Evolutionary conservation across 2,113 vertebrate species (phyloP).

Genomic region (Genyomyrus donnyi): DNA sequence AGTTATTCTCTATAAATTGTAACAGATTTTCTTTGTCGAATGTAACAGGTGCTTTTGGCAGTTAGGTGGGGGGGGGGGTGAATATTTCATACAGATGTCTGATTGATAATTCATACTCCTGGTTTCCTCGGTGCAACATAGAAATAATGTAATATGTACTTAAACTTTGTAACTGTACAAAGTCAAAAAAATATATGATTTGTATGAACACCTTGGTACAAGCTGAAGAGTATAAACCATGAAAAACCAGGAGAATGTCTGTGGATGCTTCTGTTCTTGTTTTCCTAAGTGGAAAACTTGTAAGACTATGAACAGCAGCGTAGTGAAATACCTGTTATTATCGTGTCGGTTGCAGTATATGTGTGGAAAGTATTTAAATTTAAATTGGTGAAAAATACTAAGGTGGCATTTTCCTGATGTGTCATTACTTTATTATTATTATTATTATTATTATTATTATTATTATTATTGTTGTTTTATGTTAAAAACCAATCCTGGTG

Average conservation of each 20-base stretch:
- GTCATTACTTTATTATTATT: neutral
- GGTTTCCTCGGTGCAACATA: neutral
- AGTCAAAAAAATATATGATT: neutral
- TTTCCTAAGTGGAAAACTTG: neutral
- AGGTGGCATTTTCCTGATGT: neutral
- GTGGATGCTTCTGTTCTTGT: neutral
- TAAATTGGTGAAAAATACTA: neutral
- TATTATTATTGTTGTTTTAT: neutral
- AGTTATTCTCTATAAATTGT: neutral
- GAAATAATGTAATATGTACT: neutral
- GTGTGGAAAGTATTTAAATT: neutral
- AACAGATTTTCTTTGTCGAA: neutral
- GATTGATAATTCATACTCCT: neutral
- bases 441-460: neutral
- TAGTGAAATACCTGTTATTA: neutral
- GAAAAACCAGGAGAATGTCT: neutral
- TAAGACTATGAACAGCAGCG: neutral
- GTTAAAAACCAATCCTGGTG: neutral
- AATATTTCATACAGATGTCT: neutral
- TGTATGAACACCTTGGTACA: neutral
- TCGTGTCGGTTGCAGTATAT: neutral
- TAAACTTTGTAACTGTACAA: neutral
- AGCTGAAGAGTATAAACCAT: neutral
- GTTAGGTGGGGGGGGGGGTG: neutral
- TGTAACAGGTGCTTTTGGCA: neutral